Evolutionary conservation across 2,888 invertebrate species (phyloP).

Genomic region (Mimumesa dahlbomi): DNA sequence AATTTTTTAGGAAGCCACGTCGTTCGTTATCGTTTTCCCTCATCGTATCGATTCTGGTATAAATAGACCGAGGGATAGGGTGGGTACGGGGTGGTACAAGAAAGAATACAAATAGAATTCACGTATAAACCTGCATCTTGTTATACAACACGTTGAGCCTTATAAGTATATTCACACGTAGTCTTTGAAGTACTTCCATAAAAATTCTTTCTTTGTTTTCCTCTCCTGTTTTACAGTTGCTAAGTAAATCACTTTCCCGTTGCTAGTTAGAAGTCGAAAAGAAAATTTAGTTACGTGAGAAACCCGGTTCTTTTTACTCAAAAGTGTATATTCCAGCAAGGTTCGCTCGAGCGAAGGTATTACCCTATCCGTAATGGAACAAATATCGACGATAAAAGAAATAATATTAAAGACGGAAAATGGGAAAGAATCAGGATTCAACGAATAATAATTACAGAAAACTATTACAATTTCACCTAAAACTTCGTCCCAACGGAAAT

Average conservation of each 20-base stretch:
- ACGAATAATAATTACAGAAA: no score
- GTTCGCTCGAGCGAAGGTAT: neutral
- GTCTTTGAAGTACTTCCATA: slow-evolving; percentile 69
- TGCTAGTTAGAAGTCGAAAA: no score
- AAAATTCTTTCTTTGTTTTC: slow-evolving; percentile 55
- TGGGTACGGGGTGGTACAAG: neutral
- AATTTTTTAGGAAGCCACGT: slow-evolving; percentile 74
- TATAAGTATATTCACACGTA: slow-evolving; percentile 75
- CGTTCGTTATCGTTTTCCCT: neutral
- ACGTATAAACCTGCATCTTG: slow-evolving; percentile 78
- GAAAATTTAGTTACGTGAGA: no score
- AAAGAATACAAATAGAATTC: slow-evolving; percentile 32
- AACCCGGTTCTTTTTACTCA: no score
- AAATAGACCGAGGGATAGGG: neutral
- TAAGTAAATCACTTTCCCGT: slow-evolving; percentile 17
- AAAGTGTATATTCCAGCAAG: no score
- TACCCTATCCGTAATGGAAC: slow-evolving; percentile 13
- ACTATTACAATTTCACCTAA: no score
- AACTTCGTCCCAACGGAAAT: neutral
- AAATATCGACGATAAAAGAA: no score
- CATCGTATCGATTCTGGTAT: neutral
- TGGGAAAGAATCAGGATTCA: slow-evolving; percentile 11
- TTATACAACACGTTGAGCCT: slow-evolving; percentile 78
- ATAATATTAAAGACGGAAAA: no score
- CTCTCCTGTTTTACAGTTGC: slow-evolving; percentile 25